Base-by-base conservation (phyloP, 2,888 invertebrate species). In the Leptopilina syphax region DNA sequence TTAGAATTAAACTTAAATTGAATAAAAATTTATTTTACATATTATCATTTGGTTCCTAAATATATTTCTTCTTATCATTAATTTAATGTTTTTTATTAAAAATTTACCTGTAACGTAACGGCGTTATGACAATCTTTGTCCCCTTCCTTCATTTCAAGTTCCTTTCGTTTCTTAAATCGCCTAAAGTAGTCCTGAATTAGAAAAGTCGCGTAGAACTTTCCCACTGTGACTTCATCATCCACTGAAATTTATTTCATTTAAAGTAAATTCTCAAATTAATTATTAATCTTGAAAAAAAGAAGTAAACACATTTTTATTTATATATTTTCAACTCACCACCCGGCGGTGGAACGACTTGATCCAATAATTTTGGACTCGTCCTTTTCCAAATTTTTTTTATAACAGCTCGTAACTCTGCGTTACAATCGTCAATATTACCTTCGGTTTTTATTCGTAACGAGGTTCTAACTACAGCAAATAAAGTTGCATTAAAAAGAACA, bases 191-290 rank as follows among this genome's bases (percentile, higher is more conserved):
- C 99, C 93, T 99, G 99, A 89, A 99, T 99, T 50, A 99, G 95
- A 94, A 99, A 99, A n/a, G 99, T 99, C 68, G 99, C 99, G 93
- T 99, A 99, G 93, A 99, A 99, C 93, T 99, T 99, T 80, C 99
- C 99, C 10, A 99, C 99, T 0, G 99, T 99, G 73, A 99, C 99
- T 92, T 99, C 99, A 91, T 99, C 99, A 90, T 99, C 99, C 84
- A 98, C 98, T 95, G 88, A 63, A 89, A 89, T 18, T 34, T 9
- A 41, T 27, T 66, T 8, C 1, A 66, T 8, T 70, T 65, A 66
- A 47, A 63, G 27, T 70, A 73, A 54, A 77, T 10, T 73, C 24
- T 41, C 34, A 34, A 50, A 44, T 50, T 24, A 4, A 63, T 70
- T 70, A 18, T 18, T 18, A 18, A 18, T 13, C 13, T 3, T 1